Evolutionary conservation across 2,797 vertebrate species (phyloP), one percentile per base, ranked within the genome.

Genomic region (Moxostoma hubbsi): DNA sequence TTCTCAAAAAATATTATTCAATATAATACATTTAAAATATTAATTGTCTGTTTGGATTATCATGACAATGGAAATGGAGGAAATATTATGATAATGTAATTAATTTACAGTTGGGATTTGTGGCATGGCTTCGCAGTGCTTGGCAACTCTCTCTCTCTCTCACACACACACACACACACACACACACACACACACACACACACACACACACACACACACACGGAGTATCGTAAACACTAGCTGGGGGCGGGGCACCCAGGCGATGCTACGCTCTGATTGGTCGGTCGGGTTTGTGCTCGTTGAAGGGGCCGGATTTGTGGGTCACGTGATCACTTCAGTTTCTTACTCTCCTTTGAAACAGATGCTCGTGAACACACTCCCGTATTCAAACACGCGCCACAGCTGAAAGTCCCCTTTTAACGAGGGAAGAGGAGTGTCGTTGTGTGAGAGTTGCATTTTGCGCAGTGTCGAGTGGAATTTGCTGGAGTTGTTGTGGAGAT

Each of bases 251-350:
- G 15, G n/a, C 51, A 61, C 13, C 24, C 36, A 7, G 5, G 1
- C 2, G 5, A 49, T 16, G 16, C 47, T 47, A 7, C 10, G 7
- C 36, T 67, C 49, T 65, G 79, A 79, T 81, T 82, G 73, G 77
- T 54, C 55, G 10, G 9, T 15, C 67, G 43, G 55, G 64, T 64
- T 57, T 75, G 77, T 81, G 76, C 49, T 85, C 70, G 82, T 83
- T 80, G 85, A 87, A 89, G 90, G 90, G 92, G 92, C 83, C 87
- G 92, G 86, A 69, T 90, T 92, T 93, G 92, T 91, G 65, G 67
- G 11, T 94, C 93, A 93, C 91, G 86, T 94, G 93, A 85, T 90
- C 51, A 51, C 87, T 88, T 92, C 88, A 93, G 88, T 89, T 90
- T 62, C 43, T 77, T 50, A 66, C 46, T 5, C 57, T 47, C 64